These are phyloP conservation scores for Neodontobutis hainanensis DNA, from an alignment of 2,113 vertebrate species.

Conservation along the genomic window DNA sequence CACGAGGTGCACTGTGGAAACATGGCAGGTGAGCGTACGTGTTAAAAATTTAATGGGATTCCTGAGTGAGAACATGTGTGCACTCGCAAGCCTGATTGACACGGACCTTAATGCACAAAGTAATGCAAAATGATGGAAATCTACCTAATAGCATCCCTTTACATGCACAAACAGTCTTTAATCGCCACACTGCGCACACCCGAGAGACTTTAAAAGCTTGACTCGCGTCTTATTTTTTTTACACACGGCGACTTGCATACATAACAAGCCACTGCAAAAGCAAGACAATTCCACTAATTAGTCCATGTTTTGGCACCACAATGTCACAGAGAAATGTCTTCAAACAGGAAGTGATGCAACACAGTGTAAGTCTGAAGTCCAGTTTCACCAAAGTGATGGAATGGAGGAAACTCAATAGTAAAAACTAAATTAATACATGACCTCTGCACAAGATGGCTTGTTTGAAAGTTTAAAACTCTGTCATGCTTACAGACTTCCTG, in stretches of 20 bases:
- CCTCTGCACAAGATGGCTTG: conserved; percentile 6
- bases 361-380: conserved; percentile 23
- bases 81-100: not conserved
- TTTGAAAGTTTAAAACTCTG: conserved; percentile 18
- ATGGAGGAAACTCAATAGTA: not conserved
- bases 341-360: conserved; percentile 48
- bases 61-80: conserved; percentile 1
- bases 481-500: conserved; percentile 12
- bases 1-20: not conserved
- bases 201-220: not conserved
- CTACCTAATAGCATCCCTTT: not conserved
- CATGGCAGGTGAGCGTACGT: not conserved
- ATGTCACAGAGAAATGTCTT: conserved; percentile 22
- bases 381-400: not conserved
- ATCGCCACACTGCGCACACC: not conserved
- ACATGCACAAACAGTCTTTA: not conserved
- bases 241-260: not conserved
- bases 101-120: not conserved
- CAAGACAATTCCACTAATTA: conserved; percentile 21
- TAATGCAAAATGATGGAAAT: conserved; percentile 11
- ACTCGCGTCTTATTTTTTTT: not conserved
- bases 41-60: conserved; percentile 7
- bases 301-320: not conserved
- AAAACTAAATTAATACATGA: conserved; percentile 13
- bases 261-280: not conserved